These are phyloP conservation scores for Crotalus viridis DNA, from an alignment of 2,113 vertebrate species.

Conservation along the genomic window DNA sequence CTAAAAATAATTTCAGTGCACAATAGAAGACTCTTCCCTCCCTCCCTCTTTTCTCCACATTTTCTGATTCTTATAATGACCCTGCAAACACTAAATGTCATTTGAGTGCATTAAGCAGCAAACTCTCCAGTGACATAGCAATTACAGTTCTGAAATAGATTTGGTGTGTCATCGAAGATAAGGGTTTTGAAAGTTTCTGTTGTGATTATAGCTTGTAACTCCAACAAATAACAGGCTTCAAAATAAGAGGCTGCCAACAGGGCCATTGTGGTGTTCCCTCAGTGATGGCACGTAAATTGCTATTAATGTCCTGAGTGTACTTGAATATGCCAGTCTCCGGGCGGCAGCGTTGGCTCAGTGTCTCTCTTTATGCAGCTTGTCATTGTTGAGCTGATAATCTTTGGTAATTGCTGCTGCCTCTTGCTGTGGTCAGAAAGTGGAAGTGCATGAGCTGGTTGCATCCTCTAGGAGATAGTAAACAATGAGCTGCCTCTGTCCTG, in stretches of 20 bases:
- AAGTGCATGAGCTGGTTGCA: conserved; percentile 44
- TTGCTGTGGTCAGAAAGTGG: conserved; percentile 68
- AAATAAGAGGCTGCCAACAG: conserved; percentile 96
- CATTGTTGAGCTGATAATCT: conserved; percentile 84
- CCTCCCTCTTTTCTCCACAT: conserved; percentile 4
- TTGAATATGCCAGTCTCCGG: conserved; percentile 88
- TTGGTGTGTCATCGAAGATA: conserved; percentile 86
- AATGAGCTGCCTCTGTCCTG: neutral
- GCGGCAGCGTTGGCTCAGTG: conserved; percentile 81
- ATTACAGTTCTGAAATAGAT: conserved; percentile 95
- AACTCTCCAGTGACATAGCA: conserved; percentile 84
- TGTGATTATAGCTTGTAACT: conserved; percentile 94
- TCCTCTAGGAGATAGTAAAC: neutral
- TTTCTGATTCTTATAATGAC: conserved; percentile 72
- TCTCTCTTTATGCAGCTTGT: conserved; percentile 81
- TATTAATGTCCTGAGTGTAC: conserved; percentile 92
- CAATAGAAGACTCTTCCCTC: conserved; percentile 37
- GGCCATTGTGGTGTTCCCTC: conserved; percentile 79
- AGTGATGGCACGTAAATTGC: conserved; percentile 91
- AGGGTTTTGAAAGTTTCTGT: conserved; percentile 87
- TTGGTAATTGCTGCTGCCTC: conserved; percentile 84
- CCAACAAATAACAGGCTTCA: conserved; percentile 97
- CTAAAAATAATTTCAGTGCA: conserved; percentile 52
- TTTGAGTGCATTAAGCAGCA: conserved; percentile 81
- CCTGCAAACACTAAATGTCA: conserved; percentile 79